Evolutionary conservation across 2,113 vertebrate genomes (phyloP), one percentile per base, ranked within the genome.

Genomic region (Brachypodius melanocephalos): DNA sequence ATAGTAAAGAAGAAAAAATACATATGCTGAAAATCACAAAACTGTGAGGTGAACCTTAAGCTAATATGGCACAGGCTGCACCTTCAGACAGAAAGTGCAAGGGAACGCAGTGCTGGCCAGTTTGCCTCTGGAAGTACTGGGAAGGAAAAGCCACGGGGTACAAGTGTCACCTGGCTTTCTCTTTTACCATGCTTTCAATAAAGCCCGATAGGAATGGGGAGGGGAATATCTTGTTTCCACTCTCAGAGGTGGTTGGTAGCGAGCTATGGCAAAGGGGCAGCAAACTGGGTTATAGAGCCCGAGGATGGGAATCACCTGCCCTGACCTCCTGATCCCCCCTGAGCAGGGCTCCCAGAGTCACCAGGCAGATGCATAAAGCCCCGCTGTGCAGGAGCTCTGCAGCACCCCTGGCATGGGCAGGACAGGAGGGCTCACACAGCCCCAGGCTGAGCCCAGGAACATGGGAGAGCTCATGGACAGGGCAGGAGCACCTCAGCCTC

Each of bases 391-490:
- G 52, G 21, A 73, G 22, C 21, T n/a, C 20, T 15, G 61, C 12
- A 59, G 63, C 38, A 48, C 11, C 59, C 57, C 19, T 2, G 58
- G 42, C 2, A 8, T 4, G 10, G 61, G 29, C 11, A 1, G 2
- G 7, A 3, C 40, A 2, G 1, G 15, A 7, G 18, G 10, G 32
- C 40, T 29, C 43, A 16, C 7, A 15, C 2, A 6, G 65, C 16
- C 8, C 14, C 28, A 13, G 25, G 52, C n/a, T 67, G 34, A 16
- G 21, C 28, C 15, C 14, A 26, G 59, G 58, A 57, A 10, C 22
- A 2, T 2, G 1, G 19, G 42, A 57, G 38, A 38, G 29, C 22
- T 32, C 19, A 0, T 1, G 36, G 34, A 5, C 2, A 8, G 16
- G 36, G 24, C 14, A 49, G 43, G 6, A 49, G 12, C 57, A 21